Evolutionary conservation across 2,113 vertebrate species (phyloP), one percentile per base, ranked within the genome.

Genomic region (Blennius ocellaris): DNA sequence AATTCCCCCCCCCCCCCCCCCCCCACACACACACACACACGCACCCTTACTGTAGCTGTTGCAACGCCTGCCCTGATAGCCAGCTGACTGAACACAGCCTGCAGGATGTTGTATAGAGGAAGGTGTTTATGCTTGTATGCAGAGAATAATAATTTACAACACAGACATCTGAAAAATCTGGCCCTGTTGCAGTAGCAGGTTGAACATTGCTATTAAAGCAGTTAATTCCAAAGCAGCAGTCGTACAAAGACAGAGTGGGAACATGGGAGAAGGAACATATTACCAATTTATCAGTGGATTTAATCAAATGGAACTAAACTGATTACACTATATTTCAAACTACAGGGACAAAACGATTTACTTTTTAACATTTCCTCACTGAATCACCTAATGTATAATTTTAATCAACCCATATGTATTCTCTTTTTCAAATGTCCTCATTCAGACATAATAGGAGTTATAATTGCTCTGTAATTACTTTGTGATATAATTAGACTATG

Each of bases 391-490:
- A 88, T 86, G 73, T 86, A 81, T 88, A 85, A 92, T 93, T 91
- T 83, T 90, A 91, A 88, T 93, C 88, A 88, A 83, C 74, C 82
- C 71, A 76, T 86, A 88, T 69, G 81, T 88, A 83, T 85, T 87
- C 65, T 76, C 66, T 76, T 62, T 87, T 89, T 83, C 83, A 87
- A 88, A 85, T 40, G 48, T 85, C 76, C 79, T 84, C 73, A 74
- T 86, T 89, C 78, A 74, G 66, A 82, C 75, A 81, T 81, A 88
- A 88, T 74, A 88, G 79, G 59, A 73, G 64, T 67, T 76, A 78
- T 90, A 91, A 90, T 91, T 88, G 84, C 84, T 84, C 73, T 88
- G 74, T 86, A 90, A 92, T 90, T 92, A 81, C 83, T 81, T 78
- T 87, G 75, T 88, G 85, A 87, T 87, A 88, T 82, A 90, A 90